Evolutionary conservation across 2,113 vertebrate genomes (phyloP), one percentile per base, ranked within the genome.

Genomic region (Anoura caudifer): DNA sequence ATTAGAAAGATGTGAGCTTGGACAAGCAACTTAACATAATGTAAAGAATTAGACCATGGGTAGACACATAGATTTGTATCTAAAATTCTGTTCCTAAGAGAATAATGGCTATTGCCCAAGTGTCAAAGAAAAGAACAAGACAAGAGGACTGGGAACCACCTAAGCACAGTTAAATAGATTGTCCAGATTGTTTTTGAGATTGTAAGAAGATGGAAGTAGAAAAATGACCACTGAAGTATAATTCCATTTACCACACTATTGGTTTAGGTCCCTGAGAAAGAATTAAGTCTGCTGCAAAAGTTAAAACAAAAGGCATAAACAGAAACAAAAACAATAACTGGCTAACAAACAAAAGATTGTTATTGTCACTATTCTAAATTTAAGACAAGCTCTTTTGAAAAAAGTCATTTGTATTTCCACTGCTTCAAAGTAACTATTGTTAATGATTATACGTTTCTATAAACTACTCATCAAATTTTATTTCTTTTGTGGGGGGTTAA

Each of bases 51-150:
- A 96, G 89, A 24, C 28, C 19, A 38, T 31, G 31, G 38, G 59
- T 11, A 75, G 45, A 87, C 17, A 54, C 7, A 36, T 0, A 69
- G 47, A n/a, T 20, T 82, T 93, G 69, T 33, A 91, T 65, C 19
- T 75, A 65, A 92, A 61, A 69, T 43, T 82, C 13, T 28, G 4
- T 69, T 89, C 41, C 56, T 43, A 70, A 91, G 7, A 77, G 83
- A 94, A 83, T 16, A 63, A 87, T 33, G 28, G 38, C 43, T 63
- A 67, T 73, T 45, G 77, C 47, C 17, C 41, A 88, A 73, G 22
- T 75, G 56, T 87, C 89, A 95, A 95, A 54, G 19, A n/a, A 95
- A 95, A 54, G 22, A n/a, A 91, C 26, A 90, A 77, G 83, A 92
- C 38, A 72, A 26, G 77, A 90, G 59, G 73, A 80, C 28, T n/a